These are phyloP conservation scores for Acipenser ruthenus DNA, from an alignment of 2,797 vertebrate genomes.

Conservation along the genomic window DNA sequence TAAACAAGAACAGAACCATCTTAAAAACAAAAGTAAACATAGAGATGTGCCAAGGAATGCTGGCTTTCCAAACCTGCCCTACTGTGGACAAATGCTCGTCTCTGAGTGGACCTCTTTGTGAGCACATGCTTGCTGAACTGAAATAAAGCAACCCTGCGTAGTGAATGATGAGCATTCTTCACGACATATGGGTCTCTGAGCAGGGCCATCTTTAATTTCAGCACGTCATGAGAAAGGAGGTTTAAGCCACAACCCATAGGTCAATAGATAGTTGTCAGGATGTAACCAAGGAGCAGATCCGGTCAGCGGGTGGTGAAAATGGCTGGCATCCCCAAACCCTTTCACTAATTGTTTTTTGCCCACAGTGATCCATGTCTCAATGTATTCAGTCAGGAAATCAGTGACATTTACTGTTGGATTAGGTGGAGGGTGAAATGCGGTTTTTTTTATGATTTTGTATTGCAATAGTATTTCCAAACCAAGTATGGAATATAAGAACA, in stretches of 20 bases:
- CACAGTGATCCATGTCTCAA: constrained; percentile 41
- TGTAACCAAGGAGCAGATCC: constrained; percentile 31
- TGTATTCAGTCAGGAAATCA: constrained; percentile 40
- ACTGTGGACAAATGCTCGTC: too few relatives aligned
- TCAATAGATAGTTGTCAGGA: constrained; percentile 37
- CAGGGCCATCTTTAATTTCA: not conserved
- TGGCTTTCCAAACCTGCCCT: too few relatives aligned
- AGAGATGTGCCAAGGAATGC: too few relatives aligned
- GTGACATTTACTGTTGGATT: constrained; percentile 56
- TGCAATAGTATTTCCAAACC: too few relatives aligned
- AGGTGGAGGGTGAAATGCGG: not conserved
- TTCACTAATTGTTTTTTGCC: constrained; percentile 25
- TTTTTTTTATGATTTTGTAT: constrained; percentile 3
- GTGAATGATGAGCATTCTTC: not conserved
- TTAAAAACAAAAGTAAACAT: too few relatives aligned
- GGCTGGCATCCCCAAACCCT: constrained; percentile 5
- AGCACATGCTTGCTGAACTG: not conserved
- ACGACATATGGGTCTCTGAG: not conserved
- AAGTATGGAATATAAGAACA: too few relatives aligned
- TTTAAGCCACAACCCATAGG: constrained; percentile 20
- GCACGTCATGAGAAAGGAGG: not conserved
- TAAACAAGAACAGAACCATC: too few relatives aligned
- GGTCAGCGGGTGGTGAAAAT: constrained; percentile 38
- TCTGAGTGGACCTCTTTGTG: too few relatives aligned
- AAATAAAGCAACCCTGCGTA: not conserved